Evolutionary conservation across 2,113 vertebrate genomes (phyloP), one percentile per base, ranked within the genome.

Genomic region (Misgurnus anguillicaudatus): DNA sequence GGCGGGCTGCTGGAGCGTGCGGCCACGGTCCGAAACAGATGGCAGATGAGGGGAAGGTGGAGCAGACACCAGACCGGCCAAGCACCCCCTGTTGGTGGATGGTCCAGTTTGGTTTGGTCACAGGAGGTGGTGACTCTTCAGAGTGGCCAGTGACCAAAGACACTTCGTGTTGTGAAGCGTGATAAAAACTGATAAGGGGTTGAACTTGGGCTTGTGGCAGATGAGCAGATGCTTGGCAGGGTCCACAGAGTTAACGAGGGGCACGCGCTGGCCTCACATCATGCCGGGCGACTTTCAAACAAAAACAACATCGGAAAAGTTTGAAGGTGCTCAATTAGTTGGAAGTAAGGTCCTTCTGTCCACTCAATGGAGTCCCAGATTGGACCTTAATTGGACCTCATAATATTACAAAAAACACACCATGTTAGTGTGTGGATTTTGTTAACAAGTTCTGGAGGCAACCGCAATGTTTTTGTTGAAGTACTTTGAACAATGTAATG

Each of bases 21-120:
- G 83, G 71, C 87, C 85, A 77, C 73, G 53, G 87, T 86, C 88
- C 86, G 86, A 85, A 87, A 89, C 90, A 91, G 91, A 93, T 87
- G 89, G 91, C 85, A 80, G 80, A 88, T 62, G 64, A 80, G 19
- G 76, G 24, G 68, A 87, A 82, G 88, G 82, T 87, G 85, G 82
- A 82, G 82, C 83, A 85, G 77, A 83, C 62, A 84, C 75, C 68
- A 71, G 71, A 81, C 86, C 67, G 55, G 67, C 77, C 78, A 81
- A 89, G 88, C 84, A 75, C 81, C 74, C 77, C 81, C 80, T 87
- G 80, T 87, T 80, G 87, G 90, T 82, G 88, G 48, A 89, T 67
- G 48, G 78, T 90, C 85, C 91, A 92, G 92, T 72, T 66, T 79
- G 65, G 68, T 70, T 78, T 77, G 48, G 58, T 68, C 79, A 76